Evolutionary conservation across 2,888 invertebrate genomes (phyloP).

Genomic region (Perithous albicinctus): DNA sequence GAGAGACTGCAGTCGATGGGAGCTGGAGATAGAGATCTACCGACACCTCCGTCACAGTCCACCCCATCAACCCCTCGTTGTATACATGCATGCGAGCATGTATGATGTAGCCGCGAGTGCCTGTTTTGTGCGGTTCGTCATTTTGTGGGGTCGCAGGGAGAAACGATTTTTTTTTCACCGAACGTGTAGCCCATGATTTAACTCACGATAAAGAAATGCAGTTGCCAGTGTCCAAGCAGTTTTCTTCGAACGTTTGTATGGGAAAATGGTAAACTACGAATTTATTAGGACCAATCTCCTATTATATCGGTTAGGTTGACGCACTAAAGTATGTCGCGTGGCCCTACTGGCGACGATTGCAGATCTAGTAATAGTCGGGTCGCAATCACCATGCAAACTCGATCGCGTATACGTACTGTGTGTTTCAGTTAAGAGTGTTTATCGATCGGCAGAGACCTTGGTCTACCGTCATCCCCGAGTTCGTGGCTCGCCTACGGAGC

Average conservation of each 20-base stretch:
- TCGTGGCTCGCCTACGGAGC: slow-evolving; percentile 77
- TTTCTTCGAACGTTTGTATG: slow-evolving; percentile 16
- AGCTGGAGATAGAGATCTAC: slow-evolving; percentile 71
- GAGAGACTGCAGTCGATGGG: slow-evolving; percentile 68
- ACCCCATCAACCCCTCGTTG: slow-evolving; percentile 41
- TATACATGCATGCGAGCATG: slow-evolving; percentile 31
- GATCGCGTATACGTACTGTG: slow-evolving; percentile 60
- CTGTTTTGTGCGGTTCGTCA: slow-evolving; percentile 53
- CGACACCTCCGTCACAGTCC: slow-evolving; percentile 66
- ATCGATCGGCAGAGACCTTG: slow-evolving; percentile 84
- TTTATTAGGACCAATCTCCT: background rate
- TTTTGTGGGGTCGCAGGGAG: slow-evolving; percentile 23
- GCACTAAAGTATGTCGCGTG: background rate
- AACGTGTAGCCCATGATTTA: slow-evolving; percentile 4
- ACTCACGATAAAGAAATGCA: background rate
- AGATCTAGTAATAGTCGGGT: slow-evolving; percentile 36
- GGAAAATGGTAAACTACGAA: background rate
- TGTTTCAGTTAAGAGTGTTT: slow-evolving; percentile 73
- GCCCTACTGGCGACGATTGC: slow-evolving; percentile 10
- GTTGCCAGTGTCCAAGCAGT: background rate
- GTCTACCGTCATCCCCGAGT: slow-evolving; percentile 80
- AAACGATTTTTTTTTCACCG: slow-evolving; percentile 12
- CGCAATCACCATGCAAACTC: slow-evolving; percentile 67
- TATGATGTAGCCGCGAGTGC: slow-evolving; percentile 20
- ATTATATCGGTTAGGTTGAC: background rate